These are phyloP conservation scores for Redunca redunca DNA, from an alignment of 2,113 vertebrate species.

Conservation along the genomic window DNA sequence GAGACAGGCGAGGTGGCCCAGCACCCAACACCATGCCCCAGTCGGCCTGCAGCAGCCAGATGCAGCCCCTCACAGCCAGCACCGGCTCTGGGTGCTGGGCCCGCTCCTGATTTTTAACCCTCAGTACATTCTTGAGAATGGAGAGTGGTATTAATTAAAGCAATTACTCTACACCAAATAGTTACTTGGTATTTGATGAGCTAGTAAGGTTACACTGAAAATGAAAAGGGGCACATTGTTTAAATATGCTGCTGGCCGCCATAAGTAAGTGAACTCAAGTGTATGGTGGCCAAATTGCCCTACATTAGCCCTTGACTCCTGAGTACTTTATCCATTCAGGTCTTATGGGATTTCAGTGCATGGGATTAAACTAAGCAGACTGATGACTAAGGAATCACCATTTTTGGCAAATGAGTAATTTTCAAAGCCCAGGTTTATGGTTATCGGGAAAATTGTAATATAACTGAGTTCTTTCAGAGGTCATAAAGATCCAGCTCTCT, in stretches of 20 bases:
- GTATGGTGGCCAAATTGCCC: background rate
- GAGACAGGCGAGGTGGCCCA: too few species aligned
- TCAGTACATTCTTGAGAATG: background rate
- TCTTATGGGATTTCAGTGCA: background rate
- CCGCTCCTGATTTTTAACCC: background rate
- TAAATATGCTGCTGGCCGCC: background rate
- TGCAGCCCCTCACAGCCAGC: too few species aligned
- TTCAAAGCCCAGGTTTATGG: background rate
- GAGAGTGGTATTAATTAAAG: background rate
- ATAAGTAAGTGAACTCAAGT: background rate
- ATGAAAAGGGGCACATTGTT: background rate
- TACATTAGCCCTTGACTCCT: background rate
- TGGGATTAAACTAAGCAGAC: background rate
- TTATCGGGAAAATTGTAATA: background rate
- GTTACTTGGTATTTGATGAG: background rate
- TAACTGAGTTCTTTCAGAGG: background rate
- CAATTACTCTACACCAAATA: background rate
- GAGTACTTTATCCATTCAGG: background rate
- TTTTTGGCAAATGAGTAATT: background rate
- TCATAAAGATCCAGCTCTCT: background rate
- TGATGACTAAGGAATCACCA: background rate
- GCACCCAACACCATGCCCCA: too few species aligned
- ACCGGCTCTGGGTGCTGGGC: rapidly evolving
- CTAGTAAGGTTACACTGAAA: background rate
- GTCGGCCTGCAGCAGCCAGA: too few species aligned